Evolutionary conservation across 1,140 invertebrate species (phyloP).

Genomic region (Drosophila saltans): DNA sequence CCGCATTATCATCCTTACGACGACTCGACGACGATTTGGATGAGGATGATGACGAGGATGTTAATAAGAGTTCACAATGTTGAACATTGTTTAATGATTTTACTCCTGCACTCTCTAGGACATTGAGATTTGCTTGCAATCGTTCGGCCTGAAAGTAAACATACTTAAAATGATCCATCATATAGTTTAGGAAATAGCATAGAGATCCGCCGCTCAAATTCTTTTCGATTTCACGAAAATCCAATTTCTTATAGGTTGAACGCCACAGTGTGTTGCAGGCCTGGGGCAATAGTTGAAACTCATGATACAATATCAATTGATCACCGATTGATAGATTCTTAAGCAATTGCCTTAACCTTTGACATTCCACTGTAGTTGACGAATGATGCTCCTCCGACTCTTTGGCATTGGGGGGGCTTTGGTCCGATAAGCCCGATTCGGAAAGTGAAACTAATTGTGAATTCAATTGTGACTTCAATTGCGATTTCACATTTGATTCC

Average conservation of each 20-base stretch:
- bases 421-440: neutral
- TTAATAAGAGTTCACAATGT: constrained; percentile 36
- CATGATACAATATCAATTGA: constrained; percentile 34
- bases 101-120: constrained; percentile 37
- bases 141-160: constrained; percentile 40
- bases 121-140: constrained; percentile 46
- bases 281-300: constrained; percentile 7
- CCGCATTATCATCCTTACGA: neutral
- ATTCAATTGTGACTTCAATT: neutral
- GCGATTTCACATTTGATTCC: neutral
- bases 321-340: constrained; percentile 28
- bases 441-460: neutral
- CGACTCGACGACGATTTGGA: neutral
- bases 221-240: constrained; percentile 33
- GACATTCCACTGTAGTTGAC: neutral
- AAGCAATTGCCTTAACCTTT: constrained; percentile 1
- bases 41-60: neutral
- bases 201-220: constrained; percentile 16
- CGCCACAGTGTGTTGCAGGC: constrained; percentile 39
- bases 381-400: neutral
- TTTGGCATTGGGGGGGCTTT: neutral
- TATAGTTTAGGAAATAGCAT: constrained; percentile 28
- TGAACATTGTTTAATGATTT: constrained; percentile 29
- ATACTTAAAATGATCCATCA: constrained; percentile 26
- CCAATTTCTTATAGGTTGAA: constrained; percentile 17